Base-by-base conservation (phyloP, 2,113 vertebrate species). In the Holacanthus passer region DNA sequence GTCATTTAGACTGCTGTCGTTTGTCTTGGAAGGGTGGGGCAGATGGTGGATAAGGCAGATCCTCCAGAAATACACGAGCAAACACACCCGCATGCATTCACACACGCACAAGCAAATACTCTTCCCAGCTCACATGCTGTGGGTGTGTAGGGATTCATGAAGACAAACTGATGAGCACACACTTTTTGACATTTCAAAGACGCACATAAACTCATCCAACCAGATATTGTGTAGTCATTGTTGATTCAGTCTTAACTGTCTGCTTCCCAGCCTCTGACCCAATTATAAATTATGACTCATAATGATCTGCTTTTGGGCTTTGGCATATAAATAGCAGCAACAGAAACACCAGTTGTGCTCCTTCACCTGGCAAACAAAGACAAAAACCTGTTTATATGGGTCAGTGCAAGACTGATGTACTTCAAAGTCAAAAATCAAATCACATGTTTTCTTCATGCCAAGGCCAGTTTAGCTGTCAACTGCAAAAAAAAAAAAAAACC, bases 21-120 rank as follows among this genome's bases (percentile, higher is more conserved):
- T 88, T 83, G 76, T 86, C 72, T 85, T 11, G 39, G 32, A 64
- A 72, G 72, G 81, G 81, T 27, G 50, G 56, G 72, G 73, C 58
- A 71, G 39, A 24, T 60, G 13, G 60, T 50, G 37, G 56, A 73
- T 67, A 13, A 48, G 69, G 72, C 22, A 73, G 73, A 73, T 64
- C 69, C 62, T 81, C 52, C 13, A 17, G 74, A 88, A 70, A 37
- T 47, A 81, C 77, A 79, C 0, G 1, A 53, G 2, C 45, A 60
- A 67, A 85, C 67, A 79, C 83, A 77, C 60, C 16, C 55, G 16
- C 39, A 14, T 17, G 3, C 43, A 48, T 52, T 31, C 5, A 7
- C 66, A 29, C 59, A 69, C n/a, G n/a, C 63, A 73, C 5, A 22
- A 17, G 35, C 70, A 71, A 59, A 62, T 17, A 5, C 35, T 10